Evolutionary conservation across 2,888 invertebrate species (phyloP), one percentile per base, ranked within the genome.

Genomic region (Heteromyza rotundicornis): DNA sequence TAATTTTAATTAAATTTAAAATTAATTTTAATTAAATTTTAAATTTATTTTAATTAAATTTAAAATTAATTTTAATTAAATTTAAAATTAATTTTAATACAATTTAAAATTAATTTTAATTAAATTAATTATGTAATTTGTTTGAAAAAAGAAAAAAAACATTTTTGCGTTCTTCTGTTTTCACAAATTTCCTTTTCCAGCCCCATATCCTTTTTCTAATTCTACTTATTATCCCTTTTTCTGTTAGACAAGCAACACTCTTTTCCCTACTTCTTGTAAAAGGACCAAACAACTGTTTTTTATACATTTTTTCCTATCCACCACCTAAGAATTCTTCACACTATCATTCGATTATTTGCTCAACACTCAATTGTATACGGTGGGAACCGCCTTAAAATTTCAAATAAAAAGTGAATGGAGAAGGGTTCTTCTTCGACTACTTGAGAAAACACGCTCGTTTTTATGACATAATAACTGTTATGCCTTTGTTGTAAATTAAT

Each of bases 391-490:
- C 24, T 23, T 12, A 5, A n/a, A 53, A 55, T 22, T 10, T 27
- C 53, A 53, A 36, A 53, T n/a, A 24, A 44, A 52, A 24, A 47
- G 22, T 22, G 36, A 40, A 20, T 36, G 40, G 24, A 44, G 40
- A 44, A 59, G 59, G 59, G 47, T 52, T 54, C 27, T 16, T 44
- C n/a, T n/a, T n/a, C n/a, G n/a, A n/a, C n/a, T n/a, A 47, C 17
- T 47, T 52, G 23, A 54, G 19, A 22, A 36, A 52, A 17, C 12
- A 20, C 32, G 40, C 53, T 27, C 5, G n/a, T 61, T 60, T 59
- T 63, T 65, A 63, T 60, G 63, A 63, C 60, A 50, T 65, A 65
- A 65, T 65, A 65, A 65, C 65, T 53, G 65, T 57, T 57, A 57
- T 56, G 59, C 44, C 14, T 54, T 20, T 32, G 1, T 35, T 27